Evolutionary conservation across 2,888 invertebrate genomes (phyloP).

Genomic region (Calameuta pallipes): DNA sequence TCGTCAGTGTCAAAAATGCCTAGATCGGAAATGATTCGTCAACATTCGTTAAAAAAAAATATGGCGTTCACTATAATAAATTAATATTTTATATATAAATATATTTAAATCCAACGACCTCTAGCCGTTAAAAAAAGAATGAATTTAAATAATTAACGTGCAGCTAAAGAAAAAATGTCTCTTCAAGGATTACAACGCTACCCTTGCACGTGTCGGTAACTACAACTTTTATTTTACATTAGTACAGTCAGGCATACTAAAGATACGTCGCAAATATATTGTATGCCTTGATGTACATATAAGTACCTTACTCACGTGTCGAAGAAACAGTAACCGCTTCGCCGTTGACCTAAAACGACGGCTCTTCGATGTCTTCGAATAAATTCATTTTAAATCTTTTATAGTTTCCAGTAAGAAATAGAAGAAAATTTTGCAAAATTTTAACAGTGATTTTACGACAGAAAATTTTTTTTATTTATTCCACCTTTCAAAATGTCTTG

Average conservation of each 20-base stretch:
- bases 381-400: background rate
- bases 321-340: slow-evolving; percentile 21
- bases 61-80: no score
- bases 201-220: background rate
- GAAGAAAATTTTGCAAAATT: background rate
- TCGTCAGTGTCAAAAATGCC: no score
- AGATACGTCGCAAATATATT: background rate
- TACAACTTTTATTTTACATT: no score
- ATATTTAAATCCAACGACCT: no score
- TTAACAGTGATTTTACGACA: background rate
- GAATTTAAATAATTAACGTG: background rate
- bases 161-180: background rate
- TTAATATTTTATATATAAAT: no score
- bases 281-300: slow-evolving; percentile 8
- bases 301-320: slow-evolving; percentile 21
- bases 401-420: background rate
- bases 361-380: background rate
- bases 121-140: no score
- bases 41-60: no score
- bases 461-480: background rate
- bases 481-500: slow-evolving; percentile 11
- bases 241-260: background rate
- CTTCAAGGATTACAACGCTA: background rate
- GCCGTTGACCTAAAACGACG: background rate
- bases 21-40: no score